Percentiles rank a stretch among this genome's conserved stretches.
These are phyloP conservation scores for Netelia inedita DNA, from an alignment of 2,888 invertebrate species.

Conservation along the genomic window DNA sequence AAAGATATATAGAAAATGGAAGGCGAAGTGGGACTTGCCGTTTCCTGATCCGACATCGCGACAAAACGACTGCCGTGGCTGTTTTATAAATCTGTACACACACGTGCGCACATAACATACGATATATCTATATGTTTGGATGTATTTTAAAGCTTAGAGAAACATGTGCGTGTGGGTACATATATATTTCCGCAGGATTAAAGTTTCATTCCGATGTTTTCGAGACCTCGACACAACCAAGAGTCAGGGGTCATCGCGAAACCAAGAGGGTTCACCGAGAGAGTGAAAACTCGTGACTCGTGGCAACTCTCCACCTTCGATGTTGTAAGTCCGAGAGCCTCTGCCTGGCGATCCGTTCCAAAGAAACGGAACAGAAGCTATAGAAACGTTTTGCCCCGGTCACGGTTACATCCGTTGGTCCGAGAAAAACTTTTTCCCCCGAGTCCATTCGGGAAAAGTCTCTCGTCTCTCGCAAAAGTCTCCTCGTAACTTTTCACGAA, in stretches of 20 bases:
- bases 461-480: not conserved
- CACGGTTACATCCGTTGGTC: slow-evolving; percentile 10
- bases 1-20: slow-evolving; percentile 8
- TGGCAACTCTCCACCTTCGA: slow-evolving; percentile 5
- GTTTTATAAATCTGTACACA: not conserved
- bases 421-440: no score
- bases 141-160: no score
- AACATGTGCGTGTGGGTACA: not conserved
- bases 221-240: slow-evolving; percentile 45
- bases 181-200: not conserved
- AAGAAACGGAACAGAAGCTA: slow-evolving; percentile 1
- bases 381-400: slow-evolving; percentile 39
- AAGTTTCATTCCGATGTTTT: slow-evolving; percentile 42
- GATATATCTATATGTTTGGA: not conserved
- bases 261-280: slow-evolving; percentile 27
- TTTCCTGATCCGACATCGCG: slow-evolving; percentile 28
- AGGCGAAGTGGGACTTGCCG: slow-evolving; percentile 39
- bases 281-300: slow-evolving; percentile 39
- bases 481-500: slow-evolving; percentile 49
- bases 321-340: not conserved
- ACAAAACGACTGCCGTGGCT: slow-evolving; percentile 15
- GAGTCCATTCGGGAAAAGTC: slow-evolving; percentile 27
- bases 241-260: slow-evolving; percentile 44
- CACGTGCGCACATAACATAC: not conserved
- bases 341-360: slow-evolving; percentile 11